These are phyloP conservation scores for Pogonocichla stellata DNA, from an alignment of 2,113 vertebrate genomes.

Conservation along the genomic window DNA sequence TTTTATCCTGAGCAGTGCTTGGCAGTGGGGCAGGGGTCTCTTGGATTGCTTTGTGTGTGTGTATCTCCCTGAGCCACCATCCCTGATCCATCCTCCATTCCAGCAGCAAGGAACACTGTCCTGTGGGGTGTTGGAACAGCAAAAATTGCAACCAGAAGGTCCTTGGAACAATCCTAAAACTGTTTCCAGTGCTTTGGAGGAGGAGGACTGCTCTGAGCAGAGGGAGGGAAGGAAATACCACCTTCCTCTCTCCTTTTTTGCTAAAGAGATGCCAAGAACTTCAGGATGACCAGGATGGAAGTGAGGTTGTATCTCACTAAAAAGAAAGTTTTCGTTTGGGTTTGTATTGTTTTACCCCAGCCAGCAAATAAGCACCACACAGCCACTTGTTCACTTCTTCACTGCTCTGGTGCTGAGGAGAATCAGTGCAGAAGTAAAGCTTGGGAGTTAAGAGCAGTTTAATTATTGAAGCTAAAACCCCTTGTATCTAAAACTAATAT, in stretches of 20 bases:
- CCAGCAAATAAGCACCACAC: not conserved
- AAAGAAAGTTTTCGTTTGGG: not conserved
- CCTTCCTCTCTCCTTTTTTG: not conserved
- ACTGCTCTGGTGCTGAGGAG: not conserved
- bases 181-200: not conserved
- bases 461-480: not conserved
- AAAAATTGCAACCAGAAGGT: not conserved
- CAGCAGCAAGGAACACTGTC: not conserved
- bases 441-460: not conserved
- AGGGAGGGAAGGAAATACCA: not conserved
- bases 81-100: not conserved
- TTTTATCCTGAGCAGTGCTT: not conserved
- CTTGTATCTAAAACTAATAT: not conserved
- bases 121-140: accelerated
- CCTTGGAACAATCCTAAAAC: not conserved
- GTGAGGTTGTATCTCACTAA: not conserved
- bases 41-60: not conserved
- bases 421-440: not conserved
- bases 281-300: not conserved
- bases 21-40: not conserved
- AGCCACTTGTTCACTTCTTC: not conserved
- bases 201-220: not conserved
- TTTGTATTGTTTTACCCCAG: not conserved
- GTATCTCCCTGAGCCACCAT: not conserved
- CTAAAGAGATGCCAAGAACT: not conserved